Base-by-base conservation (phyloP, 1,140 invertebrate genomes). In the Danaus melanippus region DNA sequence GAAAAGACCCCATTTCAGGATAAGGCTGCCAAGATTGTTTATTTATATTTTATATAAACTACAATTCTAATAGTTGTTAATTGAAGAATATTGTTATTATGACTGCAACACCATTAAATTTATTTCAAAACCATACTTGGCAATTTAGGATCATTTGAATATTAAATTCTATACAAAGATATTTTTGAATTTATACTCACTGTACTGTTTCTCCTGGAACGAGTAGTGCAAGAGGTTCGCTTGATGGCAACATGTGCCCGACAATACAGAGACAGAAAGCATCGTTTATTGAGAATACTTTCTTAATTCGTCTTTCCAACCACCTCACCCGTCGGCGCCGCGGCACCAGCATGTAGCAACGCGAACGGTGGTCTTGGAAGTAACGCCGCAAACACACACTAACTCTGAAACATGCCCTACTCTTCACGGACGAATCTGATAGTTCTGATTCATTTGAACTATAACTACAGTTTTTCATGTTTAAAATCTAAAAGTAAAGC, bases 311-410 rank as follows among this genome's bases (percentile, higher is more conserved):
- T 12, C 48, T 50, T 12, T 66, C 55, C 47, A 71, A 47, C 66
- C 69, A 71, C 1, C 56, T 53, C 11, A 67, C 68, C 39, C 41
- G 46, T 11, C 56, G 52, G 1, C 46, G 12, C 39, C 32, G 52
- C 0, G 40, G 5, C 10, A 62, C 59, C 7, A 59, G 47, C 2
- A 71, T 48, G 15, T 60, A 71, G 12, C 56, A 60, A 3, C 46
- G 58, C 9, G 60, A 48, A 2, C 69, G 66, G n/a, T 59, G 51
- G 43, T 68, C 69, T 10, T 32, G 60, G 45, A 60, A 71, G 43
- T 66, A 69, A 15, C 50, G 60, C 42, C 62, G 50, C 8, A 71
- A 42, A 50, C 48, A 62, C 15, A 71, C 58, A 44, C 68, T 56
- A 6, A 68, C 52, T 8, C 69, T 63, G 45, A 56, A 62, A 11